Conservation (phyloP, 1,140 invertebrate genomes). For the Ditylenchus dipsaci region DNA sequence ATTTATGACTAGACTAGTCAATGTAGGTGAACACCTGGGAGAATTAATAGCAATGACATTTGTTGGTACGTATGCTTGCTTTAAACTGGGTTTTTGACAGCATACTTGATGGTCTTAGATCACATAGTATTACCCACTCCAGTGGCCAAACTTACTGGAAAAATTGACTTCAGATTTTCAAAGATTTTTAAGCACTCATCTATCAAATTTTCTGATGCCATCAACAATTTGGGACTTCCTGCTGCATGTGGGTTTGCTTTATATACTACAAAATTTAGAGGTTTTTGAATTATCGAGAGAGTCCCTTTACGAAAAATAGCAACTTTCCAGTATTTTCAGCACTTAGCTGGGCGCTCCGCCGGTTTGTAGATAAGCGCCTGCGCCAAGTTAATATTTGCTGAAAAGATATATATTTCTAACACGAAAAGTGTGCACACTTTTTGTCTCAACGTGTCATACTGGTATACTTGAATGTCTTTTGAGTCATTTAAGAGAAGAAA, state of each 20-base stretch:
- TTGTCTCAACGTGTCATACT: too few relatives aligned
- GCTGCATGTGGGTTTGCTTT: neutral
- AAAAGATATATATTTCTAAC: too few relatives aligned
- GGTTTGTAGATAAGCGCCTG: too few relatives aligned
- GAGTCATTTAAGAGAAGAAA: too few relatives aligned
- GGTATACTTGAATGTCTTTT: too few relatives aligned
- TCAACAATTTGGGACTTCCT: neutral
- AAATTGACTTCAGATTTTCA: neutral
- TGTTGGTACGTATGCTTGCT: neutral
- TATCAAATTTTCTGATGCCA: neutral
- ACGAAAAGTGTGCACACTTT: too few relatives aligned
- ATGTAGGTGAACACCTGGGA: neutral
- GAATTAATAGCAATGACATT: neutral
- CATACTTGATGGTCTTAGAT: neutral
- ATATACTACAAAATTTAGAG: too few relatives aligned
- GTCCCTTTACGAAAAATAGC: too few relatives aligned
- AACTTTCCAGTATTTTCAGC: too few relatives aligned
- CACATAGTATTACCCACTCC: neutral
- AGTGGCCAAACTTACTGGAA: neutral
- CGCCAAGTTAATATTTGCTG: too few relatives aligned
- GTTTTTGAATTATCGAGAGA: too few relatives aligned
- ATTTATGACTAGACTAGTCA: neutral
- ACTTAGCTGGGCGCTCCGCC: too few relatives aligned
- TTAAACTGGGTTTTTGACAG: neutral
- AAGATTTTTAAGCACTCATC: neutral